Base-by-base conservation (phyloP, 2,113 vertebrate genomes). In the Oryzias curvinotus region DNA sequence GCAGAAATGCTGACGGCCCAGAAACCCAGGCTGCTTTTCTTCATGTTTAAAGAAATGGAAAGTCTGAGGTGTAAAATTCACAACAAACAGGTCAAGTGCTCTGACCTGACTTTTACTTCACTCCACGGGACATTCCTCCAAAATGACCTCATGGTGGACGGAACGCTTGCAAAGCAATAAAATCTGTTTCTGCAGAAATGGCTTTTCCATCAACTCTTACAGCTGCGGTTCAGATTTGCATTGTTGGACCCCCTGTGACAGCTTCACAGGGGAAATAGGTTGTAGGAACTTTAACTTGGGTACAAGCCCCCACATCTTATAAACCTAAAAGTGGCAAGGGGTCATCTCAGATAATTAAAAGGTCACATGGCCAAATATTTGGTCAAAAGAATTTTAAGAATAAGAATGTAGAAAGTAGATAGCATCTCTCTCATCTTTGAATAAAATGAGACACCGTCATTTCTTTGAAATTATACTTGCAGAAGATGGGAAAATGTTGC, bases 101-200 rank as follows among this genome's bases (percentile, higher is more conserved):
- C 49, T 84, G 82, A 85, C 84, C 78, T 67, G 72, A 75, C 81
- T 87, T 84, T 85, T 78, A 78, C 71, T 73, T 74, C 55, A 62
- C 80, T 75, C 76, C 52, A 42, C 63, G 73, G 81, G 75, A 78
- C 87, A 89, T 91, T 88, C 86, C 75, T 82, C 59, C 26, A 61
- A 72, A 80, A 79, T 89, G 53, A 90, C 73, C 72, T 91, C 84
- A 88, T 82, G 49, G 30, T 68, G 73, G 84, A 80, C 75, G 78
- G 60, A 59, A 42, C 66, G 58, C 60, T 60, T 68, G 73, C 67
- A 85, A 82, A 86, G 80, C 70, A 68, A 78, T 85, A 77, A 84
- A 87, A 59, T 56, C 62, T 13, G 57, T 71, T 75, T 84, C 67
- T 44, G 53, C 64, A 73, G 67, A 76, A 76, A 80, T 85, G 82